Percentiles rank a stretch among this genome's conserved stretches.
These are phyloP conservation scores for Leucozona laternaria DNA, from an alignment of 2,888 invertebrate species.

Conservation along the genomic window DNA sequence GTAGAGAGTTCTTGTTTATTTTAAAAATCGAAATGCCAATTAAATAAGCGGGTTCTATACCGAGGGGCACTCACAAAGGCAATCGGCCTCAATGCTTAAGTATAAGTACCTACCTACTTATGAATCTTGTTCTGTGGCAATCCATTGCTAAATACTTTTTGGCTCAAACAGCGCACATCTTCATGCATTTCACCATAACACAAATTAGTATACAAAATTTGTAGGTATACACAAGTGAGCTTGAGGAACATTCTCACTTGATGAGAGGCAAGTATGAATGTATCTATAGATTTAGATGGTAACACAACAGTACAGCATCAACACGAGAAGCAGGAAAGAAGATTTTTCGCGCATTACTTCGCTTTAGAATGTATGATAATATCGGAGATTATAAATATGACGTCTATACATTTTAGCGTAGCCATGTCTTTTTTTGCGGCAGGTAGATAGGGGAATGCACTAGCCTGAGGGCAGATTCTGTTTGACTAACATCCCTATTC, in stretches of 20 bases:
- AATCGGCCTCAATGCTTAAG: slow-evolving; percentile 39
- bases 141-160: slow-evolving; percentile 13
- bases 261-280: background rate
- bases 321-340: background rate
- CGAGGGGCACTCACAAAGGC: slow-evolving; percentile 6
- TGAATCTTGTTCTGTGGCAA: slow-evolving; percentile 50
- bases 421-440: no score
- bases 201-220: background rate
- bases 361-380: background rate
- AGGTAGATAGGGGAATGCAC: no score
- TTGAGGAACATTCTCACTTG: slow-evolving; percentile 18
- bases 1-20: background rate
- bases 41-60: slow-evolving; percentile 42
- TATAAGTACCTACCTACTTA: background rate
- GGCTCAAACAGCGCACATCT: background rate
- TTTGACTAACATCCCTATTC: no score
- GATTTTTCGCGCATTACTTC: background rate
- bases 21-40: background rate
- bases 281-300: background rate
- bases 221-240: background rate
- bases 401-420: background rate
- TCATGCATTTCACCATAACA: background rate
- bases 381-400: no score
- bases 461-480: no score
- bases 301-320: background rate